Evolutionary conservation across 2,888 invertebrate genomes (phyloP).

Genomic region (Cordilura impudica): DNA sequence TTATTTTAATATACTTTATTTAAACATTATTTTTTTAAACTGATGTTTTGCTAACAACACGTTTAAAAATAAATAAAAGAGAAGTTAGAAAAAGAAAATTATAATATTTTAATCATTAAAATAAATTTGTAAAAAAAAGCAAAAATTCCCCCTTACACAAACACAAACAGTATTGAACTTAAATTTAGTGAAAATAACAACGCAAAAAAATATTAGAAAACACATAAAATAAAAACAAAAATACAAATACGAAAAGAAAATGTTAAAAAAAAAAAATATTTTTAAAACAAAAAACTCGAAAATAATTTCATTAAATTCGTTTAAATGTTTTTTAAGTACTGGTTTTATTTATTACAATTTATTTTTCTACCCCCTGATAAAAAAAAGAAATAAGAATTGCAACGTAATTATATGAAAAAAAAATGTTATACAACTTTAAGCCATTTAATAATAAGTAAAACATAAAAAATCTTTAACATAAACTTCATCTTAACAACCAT

Average conservation of each 20-base stretch:
- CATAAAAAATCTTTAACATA: slow-evolving; percentile 53
- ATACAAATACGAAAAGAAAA: slow-evolving; percentile 43
- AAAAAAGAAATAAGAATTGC: slow-evolving; percentile 41
- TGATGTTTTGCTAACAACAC: too few species aligned
- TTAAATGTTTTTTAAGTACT: neutral
- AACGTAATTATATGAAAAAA: slow-evolving; percentile 67
- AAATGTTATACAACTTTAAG: slow-evolving; percentile 69
- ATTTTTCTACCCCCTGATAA: slow-evolving; percentile 49
- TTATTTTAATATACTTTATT: too few species aligned
- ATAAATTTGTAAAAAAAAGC: slow-evolving; percentile 7
- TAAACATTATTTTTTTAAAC: too few species aligned
- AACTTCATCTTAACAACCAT: slow-evolving; percentile 56
- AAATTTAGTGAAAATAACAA: slow-evolving; percentile 64
- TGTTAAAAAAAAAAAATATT: slow-evolving; percentile 9
- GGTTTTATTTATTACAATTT: slow-evolving; percentile 30
- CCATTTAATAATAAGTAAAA: slow-evolving; percentile 71
- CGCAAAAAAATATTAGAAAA: slow-evolving; percentile 66
- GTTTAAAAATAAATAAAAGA: too few species aligned
- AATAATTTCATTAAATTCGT: neutral
- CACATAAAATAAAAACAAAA: slow-evolving; percentile 64
- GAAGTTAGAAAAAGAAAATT: too few species aligned
- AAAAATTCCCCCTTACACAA: neutral
- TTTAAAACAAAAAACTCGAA: slow-evolving; percentile 17
- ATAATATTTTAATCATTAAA: too few species aligned
- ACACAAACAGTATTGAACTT: slow-evolving; percentile 57